Base-by-base conservation (phyloP, 1,140 invertebrate genomes). In the Drosophila tsacasi region DNA sequence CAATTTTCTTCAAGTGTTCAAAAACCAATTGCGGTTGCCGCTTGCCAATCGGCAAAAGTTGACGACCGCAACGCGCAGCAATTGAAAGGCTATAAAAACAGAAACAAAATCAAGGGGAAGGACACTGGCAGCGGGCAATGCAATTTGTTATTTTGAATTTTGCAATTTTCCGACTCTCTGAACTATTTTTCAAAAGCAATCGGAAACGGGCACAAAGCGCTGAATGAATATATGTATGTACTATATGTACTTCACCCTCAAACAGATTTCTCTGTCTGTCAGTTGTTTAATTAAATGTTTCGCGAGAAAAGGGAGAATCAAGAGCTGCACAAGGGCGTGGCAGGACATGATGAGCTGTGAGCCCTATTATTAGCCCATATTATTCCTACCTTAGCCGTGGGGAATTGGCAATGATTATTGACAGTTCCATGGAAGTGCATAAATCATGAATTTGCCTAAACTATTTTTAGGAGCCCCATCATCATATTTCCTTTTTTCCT, bases 121-220 rank as follows among this genome's bases (percentile, higher is more conserved):
- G 68, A 55, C 59, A 71, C 58, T 17, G 23, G 7, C 7, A 32
- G 49, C 71, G 68, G 39, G 55, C 77, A 57, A 89, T 84, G 81
- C 84, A 87, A 87, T 87, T 87, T 87, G 84, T 87, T 87, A 87
- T 89, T 87, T 89, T 87, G 81, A 84, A 87, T 89, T 87, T 84
- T 78, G 77, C 84, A 81, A 84, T 89, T 89, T 89, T 81, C 77
- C 77, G 67, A 81, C 46, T 60, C 46, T 60, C 76, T 46, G 50
- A 87, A 83, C 84, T 84, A 84, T 81, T 83, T 89, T 54, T 49
- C 67, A 62, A 81, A 81, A 81, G 82, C 82, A 78, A 84, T 84
- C 74, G 42, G 55, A 37, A 73, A 42, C 57, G 19, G 32, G 49
- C 47, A 66, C 73, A 69, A 69, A 67, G 63, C 66, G 13, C 32